A percentile compares a stretch with the other conserved stretches of the same genome.
Evolutionary conservation across 2,113 vertebrate species (phyloP).

Genomic region (Scolopax mira): DNA sequence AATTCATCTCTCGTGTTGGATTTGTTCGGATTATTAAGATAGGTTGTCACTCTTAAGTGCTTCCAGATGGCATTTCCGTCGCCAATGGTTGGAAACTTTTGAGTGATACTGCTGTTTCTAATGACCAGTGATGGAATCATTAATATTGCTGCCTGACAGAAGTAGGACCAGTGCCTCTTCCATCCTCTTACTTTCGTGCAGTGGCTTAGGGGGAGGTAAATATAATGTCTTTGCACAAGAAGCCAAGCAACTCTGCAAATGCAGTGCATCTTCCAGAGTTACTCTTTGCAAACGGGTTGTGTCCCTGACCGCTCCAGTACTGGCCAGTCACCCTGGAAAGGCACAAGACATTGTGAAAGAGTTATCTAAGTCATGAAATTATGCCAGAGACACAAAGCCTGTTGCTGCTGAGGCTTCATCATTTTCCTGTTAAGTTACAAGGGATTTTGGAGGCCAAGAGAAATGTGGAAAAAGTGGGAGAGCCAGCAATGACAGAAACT

Average conservation of each 20-base stretch:
- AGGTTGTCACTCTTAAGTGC: neutral
- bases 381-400: neutral
- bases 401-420: neutral
- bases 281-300: neutral
- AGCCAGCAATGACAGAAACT: neutral
- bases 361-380: neutral
- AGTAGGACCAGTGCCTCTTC: neutral
- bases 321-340: neutral
- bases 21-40: neutral
- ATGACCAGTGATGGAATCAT: neutral
- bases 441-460: neutral
- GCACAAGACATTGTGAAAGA: neutral
- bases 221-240: neutral
- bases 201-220: neutral
- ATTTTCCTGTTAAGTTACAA: neutral
- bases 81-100: neutral
- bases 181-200: fast-evolving
- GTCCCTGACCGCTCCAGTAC: neutral
- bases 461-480: neutral
- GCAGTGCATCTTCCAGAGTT: neutral
- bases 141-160: neutral
- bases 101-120: neutral
- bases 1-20: neutral
- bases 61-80: neutral
- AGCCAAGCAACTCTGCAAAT: neutral